phyloP scores from a whole-genome alignment of 2,113 vertebrate genomes.

The Galeopterus variegatus region DNA sequence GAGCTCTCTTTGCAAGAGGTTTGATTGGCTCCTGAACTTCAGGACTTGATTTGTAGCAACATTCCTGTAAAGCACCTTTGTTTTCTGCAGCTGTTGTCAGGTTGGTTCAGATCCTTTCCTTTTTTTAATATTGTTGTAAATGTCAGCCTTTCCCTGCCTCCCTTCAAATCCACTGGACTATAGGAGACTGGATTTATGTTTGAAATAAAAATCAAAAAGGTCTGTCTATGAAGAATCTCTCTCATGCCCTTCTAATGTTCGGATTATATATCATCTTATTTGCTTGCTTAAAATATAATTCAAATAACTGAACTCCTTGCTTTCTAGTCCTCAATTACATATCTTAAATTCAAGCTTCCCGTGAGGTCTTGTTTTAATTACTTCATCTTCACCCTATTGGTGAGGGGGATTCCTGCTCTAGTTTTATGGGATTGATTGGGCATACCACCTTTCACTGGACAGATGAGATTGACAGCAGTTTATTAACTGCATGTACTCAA shows the following conservation, averaged over 20 bases:
- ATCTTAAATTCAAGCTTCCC: slow-evolving; percentile 34
- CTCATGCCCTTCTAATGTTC: not conserved
- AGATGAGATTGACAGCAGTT: slow-evolving; percentile 11
- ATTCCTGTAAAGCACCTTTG: slow-evolving; percentile 94
- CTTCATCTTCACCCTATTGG: not conserved
- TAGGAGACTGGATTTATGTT: not conserved
- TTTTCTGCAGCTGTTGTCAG: slow-evolving; percentile 98
- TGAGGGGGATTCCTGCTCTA: not conserved
- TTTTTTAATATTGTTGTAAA: not conserved
- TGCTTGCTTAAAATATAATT: slow-evolving; percentile 29
- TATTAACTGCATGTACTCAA: not conserved
- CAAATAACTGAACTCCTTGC: not conserved
- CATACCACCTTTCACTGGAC: not conserved
- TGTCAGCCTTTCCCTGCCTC: not conserved
- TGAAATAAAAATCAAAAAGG: slow-evolving; percentile 12
- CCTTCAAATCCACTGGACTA: not conserved
- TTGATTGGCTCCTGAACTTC: slow-evolving; percentile 44
- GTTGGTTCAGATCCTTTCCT: slow-evolving; percentile 93
- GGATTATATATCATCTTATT: not conserved
- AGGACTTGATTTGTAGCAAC: slow-evolving; percentile 71
- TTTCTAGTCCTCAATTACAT: not conserved
- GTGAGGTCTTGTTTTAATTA: not conserved
- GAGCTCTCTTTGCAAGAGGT: slow-evolving; percentile 88
- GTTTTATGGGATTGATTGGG: not conserved
- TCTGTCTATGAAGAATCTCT: not conserved